Base-by-base conservation (phyloP, 2,797 vertebrate species). In the Protonibea diacanthus region DNA sequence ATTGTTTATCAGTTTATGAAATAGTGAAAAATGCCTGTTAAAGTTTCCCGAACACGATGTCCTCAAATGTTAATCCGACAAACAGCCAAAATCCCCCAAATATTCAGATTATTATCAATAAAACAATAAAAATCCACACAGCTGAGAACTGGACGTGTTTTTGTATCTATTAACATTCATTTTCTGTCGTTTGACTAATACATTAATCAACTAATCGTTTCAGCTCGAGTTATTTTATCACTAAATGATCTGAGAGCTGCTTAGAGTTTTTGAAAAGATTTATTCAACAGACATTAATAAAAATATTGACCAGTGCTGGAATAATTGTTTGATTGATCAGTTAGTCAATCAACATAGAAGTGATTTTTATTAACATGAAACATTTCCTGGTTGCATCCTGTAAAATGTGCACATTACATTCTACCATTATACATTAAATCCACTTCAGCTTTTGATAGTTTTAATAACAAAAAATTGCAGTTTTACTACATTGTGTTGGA, bases 1-100 rank as follows among this genome's bases (percentile, higher is more conserved):
- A 38, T 7, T 38, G 33, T 66, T 33, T 17, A 29, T 45, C 23
- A 15, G 64, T n/a, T 51, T 44, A 1, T 20, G 7, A 51, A 53
- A 25, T 8, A n/a, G 3, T 7, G n/a, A 42, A 14, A 44, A 48
- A n/a, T 6, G 0, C 11, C 3, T 8, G 38, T 45, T 60, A 8
- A n/a, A 23, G 44, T 49, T 0, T 23, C 29, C 15, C 33, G 12
- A 63, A 52, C 9, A n/a, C 0, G 44, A 44, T 8, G 49, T 33
- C 18, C 38, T 40, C 6, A 53, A 17, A 52, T 27, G 6, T 7
- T 45, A 0, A 72, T 57, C 23, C 0, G 0, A 5, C 7, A 4
- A 38, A 40, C 14, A 9, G 13, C 9, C 15, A 11, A 66, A 21
- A 17, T 10, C 20, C n/a, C 0, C 6, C 9, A 23, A n/a, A 47